Conservation (phyloP, 2,113 vertebrate genomes). For the Ammodytes dubius region DNA sequence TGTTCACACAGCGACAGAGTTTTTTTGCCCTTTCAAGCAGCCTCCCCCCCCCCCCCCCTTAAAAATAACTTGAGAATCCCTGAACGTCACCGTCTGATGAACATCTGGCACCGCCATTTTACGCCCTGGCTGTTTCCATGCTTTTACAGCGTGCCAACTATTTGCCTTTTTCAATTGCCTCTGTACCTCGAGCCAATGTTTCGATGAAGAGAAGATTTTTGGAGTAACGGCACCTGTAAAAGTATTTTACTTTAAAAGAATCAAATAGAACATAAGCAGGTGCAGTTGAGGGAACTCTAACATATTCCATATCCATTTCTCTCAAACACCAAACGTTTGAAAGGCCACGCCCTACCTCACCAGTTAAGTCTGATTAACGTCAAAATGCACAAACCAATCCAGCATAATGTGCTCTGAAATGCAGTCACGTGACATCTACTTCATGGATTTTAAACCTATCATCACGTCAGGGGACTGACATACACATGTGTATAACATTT, state of each 20-base stretch:
- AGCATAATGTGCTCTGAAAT: too few species aligned
- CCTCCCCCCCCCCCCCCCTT: not conserved
- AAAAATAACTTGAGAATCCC: slow-evolving; percentile 49
- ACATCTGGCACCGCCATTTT: slow-evolving; percentile 77
- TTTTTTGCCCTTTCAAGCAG: slow-evolving; percentile 46
- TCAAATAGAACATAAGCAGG: slow-evolving; percentile 3
- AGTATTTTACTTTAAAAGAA: slow-evolving; percentile 26
- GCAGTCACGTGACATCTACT: too few species aligned
- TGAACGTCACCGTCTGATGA: slow-evolving; percentile 59
- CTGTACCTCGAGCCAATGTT: slow-evolving; percentile 54
- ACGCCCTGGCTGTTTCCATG: slow-evolving; percentile 37
- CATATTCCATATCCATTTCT: too few species aligned
- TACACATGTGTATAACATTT: too few species aligned
- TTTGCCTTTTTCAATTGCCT: slow-evolving; percentile 58
- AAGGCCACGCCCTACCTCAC: too few species aligned
- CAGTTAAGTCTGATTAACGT: too few species aligned
- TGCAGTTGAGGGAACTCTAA: not conserved
- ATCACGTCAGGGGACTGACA: too few species aligned
- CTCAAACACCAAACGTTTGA: too few species aligned
- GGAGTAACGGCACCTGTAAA: slow-evolving; percentile 35
- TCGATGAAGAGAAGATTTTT: slow-evolving; percentile 17
- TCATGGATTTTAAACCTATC: too few species aligned
- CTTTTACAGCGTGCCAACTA: slow-evolving; percentile 67
- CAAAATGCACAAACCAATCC: too few species aligned
- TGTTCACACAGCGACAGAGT: slow-evolving; percentile 36